Evolutionary conservation across 2,888 invertebrate species (phyloP), one percentile per base, ranked within the genome.

Genomic region (Dicranocentrus wangi): DNA sequence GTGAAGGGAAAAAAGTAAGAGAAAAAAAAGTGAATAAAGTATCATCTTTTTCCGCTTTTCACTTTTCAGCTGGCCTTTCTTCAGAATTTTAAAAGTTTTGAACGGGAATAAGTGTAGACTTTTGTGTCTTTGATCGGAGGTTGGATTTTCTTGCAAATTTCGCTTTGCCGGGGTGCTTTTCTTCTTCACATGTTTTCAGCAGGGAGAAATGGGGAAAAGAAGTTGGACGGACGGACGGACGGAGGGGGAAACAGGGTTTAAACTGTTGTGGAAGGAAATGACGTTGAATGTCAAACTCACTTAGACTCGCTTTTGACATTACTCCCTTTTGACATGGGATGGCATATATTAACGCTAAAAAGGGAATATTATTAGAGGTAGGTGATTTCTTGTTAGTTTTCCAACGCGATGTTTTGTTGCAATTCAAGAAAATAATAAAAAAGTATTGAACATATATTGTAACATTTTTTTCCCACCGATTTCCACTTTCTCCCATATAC

Each of bases 21-120:
- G 28, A 61, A 28, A n/a, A 61, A 27, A 55, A 17, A 60, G 55
- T 55, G 21, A 19, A 39, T 51, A 51, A 39, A 39, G 39, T 7
- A 39, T 39, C 39, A n/a, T n/a, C n/a, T n/a, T n/a, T n/a, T n/a
- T n/a, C n/a, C n/a, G n/a, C n/a, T n/a, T n/a, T n/a, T n/a, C n/a
- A n/a, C n/a, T n/a, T n/a, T n/a, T 39, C 13, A 13, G 39, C 39
- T 39, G 39, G 39, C n/a, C n/a, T n/a, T n/a, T n/a, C n/a, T n/a
- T n/a, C n/a, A n/a, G n/a, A n/a, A n/a, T n/a, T n/a, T n/a, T n/a
- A n/a, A n/a, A n/a, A n/a, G n/a, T n/a, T n/a, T n/a, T n/a, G n/a
- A n/a, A n/a, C n/a, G n/a, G n/a, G n/a, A n/a, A n/a, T n/a, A n/a
- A n/a, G n/a, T n/a, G n/a, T n/a, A n/a, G n/a, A n/a, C n/a, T n/a